Conservation (phyloP, 2,797 vertebrate species). For the Hemitrygon akajei region DNA sequence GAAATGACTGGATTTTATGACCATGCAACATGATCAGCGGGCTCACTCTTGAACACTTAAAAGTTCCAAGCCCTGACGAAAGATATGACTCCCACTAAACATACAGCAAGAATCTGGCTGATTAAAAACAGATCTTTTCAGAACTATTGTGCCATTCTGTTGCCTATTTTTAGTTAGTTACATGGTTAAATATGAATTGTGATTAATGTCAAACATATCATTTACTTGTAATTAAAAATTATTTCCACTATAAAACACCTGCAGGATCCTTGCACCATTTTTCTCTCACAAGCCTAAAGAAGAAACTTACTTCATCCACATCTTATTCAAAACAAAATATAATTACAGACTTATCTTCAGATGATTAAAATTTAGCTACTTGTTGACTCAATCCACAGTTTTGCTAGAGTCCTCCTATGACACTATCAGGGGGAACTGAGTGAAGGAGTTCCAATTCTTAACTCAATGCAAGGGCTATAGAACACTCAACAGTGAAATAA, state of each 20-base stretch:
- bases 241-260: neutral
- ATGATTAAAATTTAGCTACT: neutral
- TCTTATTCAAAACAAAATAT: conserved; percentile 6
- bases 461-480: neutral
- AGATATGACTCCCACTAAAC: neutral
- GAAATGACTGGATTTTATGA: neutral
- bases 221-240: neutral
- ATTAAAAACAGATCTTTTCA: neutral
- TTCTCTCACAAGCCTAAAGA: neutral
- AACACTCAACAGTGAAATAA: neutral
- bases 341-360: neutral
- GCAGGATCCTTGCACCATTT: no score
- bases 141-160: neutral
- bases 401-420: neutral
- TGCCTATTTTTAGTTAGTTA: neutral
- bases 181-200: neutral
- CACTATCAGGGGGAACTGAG: neutral
- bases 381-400: neutral
- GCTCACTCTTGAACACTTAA: neutral
- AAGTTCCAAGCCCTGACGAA: neutral
- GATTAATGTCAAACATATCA: neutral
- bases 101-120: neutral
- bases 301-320: neutral
- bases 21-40: neutral
- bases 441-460: neutral